Evolutionary conservation across 1,140 invertebrate genomes (phyloP).

Genomic region (Pollicipes pollicipes): DNA sequence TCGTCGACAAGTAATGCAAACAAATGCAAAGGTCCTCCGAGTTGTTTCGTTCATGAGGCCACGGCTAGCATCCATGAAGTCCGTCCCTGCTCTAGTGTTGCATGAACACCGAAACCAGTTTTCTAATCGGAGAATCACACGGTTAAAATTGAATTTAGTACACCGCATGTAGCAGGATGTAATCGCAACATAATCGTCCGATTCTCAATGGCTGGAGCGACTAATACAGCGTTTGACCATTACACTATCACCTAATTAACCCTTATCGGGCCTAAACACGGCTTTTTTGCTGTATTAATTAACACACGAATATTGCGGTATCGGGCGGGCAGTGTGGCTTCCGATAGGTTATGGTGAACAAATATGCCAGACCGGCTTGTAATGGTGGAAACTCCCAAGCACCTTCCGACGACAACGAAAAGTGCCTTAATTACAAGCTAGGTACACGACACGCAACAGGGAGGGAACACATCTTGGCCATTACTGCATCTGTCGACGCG

Average conservation of each 20-base stretch:
- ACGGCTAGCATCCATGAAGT: too few species aligned
- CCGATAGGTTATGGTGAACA: not conserved
- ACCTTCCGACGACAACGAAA: not conserved
- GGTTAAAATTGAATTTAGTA: slow-evolving; percentile 1
- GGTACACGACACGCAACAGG: not conserved
- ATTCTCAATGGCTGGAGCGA: not conserved
- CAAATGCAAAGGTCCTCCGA: too few species aligned
- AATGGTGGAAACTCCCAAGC: not conserved
- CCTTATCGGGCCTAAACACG: not conserved
- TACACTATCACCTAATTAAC: slow-evolving; percentile 2
- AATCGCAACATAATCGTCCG: not conserved
- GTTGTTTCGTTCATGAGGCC: too few species aligned
- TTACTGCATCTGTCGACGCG: too few species aligned
- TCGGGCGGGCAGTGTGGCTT: not conserved
- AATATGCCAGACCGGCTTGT: not conserved
- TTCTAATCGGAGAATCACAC: not conserved
- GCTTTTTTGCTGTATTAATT: slow-evolving; percentile 2
- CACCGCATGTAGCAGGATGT: not conserved
- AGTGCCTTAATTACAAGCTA: not conserved
- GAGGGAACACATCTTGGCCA: too few species aligned
- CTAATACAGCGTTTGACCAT: not conserved
- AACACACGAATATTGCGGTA: not conserved
- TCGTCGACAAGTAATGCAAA: too few species aligned
- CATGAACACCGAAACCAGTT: not conserved
- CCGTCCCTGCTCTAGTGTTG: too few species aligned